A percentile compares a stretch with the other conserved stretches of the same genome.
Evolutionary conservation across 2,797 vertebrate genomes (phyloP).

Genomic region (Cyprinodon diabolis): DNA sequence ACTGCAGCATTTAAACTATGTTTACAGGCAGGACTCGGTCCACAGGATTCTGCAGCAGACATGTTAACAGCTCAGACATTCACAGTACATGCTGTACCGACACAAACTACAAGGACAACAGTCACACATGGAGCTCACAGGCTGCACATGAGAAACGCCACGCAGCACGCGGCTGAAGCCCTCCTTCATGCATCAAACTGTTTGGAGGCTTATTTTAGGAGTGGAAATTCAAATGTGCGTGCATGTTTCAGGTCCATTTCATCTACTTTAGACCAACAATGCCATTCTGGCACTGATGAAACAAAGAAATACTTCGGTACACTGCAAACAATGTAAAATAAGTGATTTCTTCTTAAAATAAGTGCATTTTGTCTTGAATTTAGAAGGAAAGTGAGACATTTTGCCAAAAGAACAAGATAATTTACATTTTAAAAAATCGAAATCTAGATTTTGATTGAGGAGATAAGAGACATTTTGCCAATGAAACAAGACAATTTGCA

Average conservation of each 20-base stretch:
- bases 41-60: conserved; percentile 29
- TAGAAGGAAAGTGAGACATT: no score
- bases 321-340: no score
- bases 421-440: no score
- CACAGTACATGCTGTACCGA: conserved; percentile 59
- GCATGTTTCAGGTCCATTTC: background rate
- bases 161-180: background rate
- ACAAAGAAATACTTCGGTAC: background rate
- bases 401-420: no score
- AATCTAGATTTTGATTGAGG: no score
- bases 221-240: background rate
- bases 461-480: no score
- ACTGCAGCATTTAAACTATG: conserved; percentile 25
- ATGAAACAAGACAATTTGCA: no score
- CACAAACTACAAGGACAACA: conserved; percentile 28
- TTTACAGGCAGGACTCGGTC: conserved; percentile 17
- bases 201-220: background rate
- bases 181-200: background rate
- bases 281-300: background rate
- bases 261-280: background rate
- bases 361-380: no score
- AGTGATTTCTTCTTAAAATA: no score
- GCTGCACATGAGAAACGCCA: conserved; percentile 2
- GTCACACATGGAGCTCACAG: conserved; percentile 28
- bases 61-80: conserved; percentile 57